Evolutionary conservation across 2,888 invertebrate species (phyloP).

Genomic region (Tachina grossa): DNA sequence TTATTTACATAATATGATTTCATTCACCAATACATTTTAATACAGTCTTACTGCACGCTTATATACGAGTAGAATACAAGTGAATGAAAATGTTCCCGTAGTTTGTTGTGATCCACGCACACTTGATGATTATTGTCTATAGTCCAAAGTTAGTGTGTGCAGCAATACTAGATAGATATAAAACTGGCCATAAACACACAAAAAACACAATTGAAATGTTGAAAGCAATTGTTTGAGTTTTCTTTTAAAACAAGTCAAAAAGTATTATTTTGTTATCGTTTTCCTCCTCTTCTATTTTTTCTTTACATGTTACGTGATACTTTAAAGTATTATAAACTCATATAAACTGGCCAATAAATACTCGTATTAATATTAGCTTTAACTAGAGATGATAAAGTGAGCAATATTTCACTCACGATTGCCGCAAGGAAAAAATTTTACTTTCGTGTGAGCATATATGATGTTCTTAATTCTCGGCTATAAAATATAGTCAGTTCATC

Average conservation of each 20-base stretch:
- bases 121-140: conserved; percentile 25
- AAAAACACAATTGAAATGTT: not conserved
- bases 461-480: too few relatives aligned
- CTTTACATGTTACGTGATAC: conserved; percentile 61
- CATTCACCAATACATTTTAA: not conserved
- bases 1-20: conserved; percentile 52
- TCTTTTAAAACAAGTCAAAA: conserved; percentile 31
- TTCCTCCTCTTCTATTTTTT: conserved; percentile 24
- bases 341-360: conserved; percentile 46
- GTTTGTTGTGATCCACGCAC: conserved; percentile 33
- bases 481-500: too few relatives aligned
- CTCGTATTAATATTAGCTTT: not conserved
- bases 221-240: conserved; percentile 40
- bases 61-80: not conserved
- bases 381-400: too few relatives aligned
- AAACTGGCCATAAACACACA: conserved; percentile 32
- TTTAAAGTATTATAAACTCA: conserved; percentile 37
- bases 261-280: conserved; percentile 30
- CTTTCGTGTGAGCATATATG: too few relatives aligned
- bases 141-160: not conserved
- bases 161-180: conserved; percentile 18
- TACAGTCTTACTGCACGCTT: not conserved
- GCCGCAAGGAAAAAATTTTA: too few relatives aligned
- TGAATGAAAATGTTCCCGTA: not conserved
- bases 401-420: too few relatives aligned